These are phyloP conservation scores for Semotilus atromaculatus DNA, from an alignment of 2,797 vertebrate genomes.

Conservation along the genomic window DNA sequence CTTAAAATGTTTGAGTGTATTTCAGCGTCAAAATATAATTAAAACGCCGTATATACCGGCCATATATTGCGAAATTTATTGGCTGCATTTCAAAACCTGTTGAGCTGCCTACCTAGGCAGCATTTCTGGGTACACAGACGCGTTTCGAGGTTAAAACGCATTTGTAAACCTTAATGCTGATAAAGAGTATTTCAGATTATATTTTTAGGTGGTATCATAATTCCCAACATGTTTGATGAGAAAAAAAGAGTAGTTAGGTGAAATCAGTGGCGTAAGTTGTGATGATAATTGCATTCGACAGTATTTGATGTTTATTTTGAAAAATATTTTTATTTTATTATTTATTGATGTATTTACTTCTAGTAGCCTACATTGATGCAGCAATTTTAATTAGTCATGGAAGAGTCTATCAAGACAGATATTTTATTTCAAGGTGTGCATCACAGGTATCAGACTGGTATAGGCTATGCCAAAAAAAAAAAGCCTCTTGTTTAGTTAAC, in stretches of 20 bases:
- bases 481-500: neutral
- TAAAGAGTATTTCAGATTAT: neutral
- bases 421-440: neutral
- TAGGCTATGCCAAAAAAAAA: neutral
- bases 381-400: neutral
- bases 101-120: neutral
- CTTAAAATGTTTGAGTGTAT: neutral
- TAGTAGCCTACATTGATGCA: neutral
- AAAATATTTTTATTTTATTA: neutral
- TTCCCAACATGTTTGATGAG: neutral
- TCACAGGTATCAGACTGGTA: neutral
- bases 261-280: neutral
- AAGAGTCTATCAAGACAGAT: neutral
- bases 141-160: neutral
- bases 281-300: neutral
- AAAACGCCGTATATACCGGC: neutral
- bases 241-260: neutral
- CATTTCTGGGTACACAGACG: neutral
- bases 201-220: neutral
- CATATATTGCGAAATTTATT: neutral
- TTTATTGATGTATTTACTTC: neutral
- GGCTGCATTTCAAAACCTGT: neutral
- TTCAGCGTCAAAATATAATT: neutral
- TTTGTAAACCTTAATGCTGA: neutral
- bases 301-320: neutral